phyloP scores from a whole-genome alignment of 2,888 invertebrate species.

The Cylindroiulus punctatus region DNA sequence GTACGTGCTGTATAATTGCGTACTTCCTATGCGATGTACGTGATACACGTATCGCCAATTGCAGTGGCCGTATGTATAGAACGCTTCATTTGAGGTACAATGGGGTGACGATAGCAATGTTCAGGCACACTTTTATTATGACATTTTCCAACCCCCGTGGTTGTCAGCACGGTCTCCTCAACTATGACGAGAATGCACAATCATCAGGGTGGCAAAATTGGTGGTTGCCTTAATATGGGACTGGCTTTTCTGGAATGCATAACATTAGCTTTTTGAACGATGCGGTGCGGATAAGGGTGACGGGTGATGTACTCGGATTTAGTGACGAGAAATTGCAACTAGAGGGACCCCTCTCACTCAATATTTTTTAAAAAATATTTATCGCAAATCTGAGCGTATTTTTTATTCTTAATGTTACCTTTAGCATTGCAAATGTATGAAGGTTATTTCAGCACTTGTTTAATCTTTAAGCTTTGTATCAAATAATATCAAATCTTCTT shows the following conservation, averaged over 20 bases:
- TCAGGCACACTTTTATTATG: conserved; percentile 33
- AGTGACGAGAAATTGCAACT: not conserved
- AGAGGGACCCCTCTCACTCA: not conserved
- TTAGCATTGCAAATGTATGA: no score
- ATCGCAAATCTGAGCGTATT: no score
- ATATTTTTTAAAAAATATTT: no score
- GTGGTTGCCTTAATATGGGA: conserved; percentile 39
- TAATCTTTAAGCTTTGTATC: no score
- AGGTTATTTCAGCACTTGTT: no score
- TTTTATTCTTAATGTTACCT: no score
- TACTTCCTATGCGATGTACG: not conserved
- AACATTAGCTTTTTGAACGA: conserved; percentile 37
- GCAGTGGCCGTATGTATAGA: not conserved
- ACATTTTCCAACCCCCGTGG: conserved; percentile 43
- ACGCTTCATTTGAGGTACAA: not conserved
- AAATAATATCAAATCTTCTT: no score
- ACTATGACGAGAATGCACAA: conserved; percentile 47
- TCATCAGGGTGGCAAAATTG: conserved; percentile 9
- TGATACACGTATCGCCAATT: not conserved
- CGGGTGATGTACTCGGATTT: not conserved
- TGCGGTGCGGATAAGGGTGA: not conserved
- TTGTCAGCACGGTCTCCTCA: conserved; percentile 37
- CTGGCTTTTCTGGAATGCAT: conserved; percentile 40
- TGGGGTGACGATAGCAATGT: conserved; percentile 20
- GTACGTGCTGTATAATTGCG: not conserved